phyloP scores from a whole-genome alignment of 2,797 vertebrate species.

The Saguinus oedipus region DNA sequence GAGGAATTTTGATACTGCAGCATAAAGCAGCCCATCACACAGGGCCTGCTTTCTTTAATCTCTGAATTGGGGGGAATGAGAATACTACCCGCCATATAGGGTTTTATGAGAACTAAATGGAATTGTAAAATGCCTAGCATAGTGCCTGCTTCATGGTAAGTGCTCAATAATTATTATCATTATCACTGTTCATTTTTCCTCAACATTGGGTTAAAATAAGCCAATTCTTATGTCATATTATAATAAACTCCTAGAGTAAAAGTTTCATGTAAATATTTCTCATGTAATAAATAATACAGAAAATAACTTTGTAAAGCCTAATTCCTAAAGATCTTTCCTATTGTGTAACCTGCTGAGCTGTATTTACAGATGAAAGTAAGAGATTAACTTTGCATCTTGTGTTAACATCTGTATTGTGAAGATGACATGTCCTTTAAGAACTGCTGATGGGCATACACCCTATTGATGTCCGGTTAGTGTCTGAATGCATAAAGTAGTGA shows the following conservation, averaged over 20 bases:
- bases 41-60: neutral
- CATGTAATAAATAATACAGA: conserved; percentile 14
- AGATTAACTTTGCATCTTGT: conserved; percentile 6
- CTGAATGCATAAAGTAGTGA: neutral
- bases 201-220: neutral
- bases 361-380: neutral
- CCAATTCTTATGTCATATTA: neutral
- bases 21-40: neutral
- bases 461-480: neutral
- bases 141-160: conserved; percentile 36
- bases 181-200: conserved; percentile 35
- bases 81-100: neutral
- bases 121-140: conserved; percentile 33
- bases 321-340: neutral
- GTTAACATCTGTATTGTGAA: neutral
- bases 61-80: neutral
- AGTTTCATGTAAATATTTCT: neutral
- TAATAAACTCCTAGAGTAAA: conserved; percentile 17
- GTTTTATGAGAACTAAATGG: conserved; percentile 10
- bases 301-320: neutral
- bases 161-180: neutral
- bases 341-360: neutral
- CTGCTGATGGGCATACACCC: neutral
- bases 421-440: neutral
- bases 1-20: neutral